These are phyloP conservation scores for Rhynchophorus ferrugineus DNA, from an alignment of 1,140 invertebrate genomes.

Conservation along the genomic window DNA sequence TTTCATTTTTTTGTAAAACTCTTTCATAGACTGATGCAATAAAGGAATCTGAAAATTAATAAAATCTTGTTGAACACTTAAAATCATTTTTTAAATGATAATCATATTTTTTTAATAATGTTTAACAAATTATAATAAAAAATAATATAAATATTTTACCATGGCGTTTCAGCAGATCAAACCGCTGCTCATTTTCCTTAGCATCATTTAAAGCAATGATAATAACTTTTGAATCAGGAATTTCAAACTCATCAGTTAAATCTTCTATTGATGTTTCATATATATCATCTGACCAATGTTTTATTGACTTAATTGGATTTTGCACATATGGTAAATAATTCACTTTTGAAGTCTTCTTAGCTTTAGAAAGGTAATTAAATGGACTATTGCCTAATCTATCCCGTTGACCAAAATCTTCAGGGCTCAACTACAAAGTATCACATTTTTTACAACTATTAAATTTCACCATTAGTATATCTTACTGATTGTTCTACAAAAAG, in stretches of 20 bases:
- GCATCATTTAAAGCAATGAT: constrained; percentile 43
- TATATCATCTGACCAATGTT: constrained; percentile 25
- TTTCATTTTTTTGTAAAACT: constrained; percentile 25
- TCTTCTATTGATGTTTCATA: constrained; percentile 27
- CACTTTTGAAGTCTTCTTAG: constrained; percentile 26
- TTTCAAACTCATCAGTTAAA: constrained; percentile 25
- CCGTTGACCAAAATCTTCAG: constrained; percentile 38
- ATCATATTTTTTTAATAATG: no score
- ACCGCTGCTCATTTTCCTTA: constrained; percentile 36
- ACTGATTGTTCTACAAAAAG: constrained; percentile 39
- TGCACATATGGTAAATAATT: constrained; percentile 36
- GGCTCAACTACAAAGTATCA: constrained; percentile 33
- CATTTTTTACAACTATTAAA: background rate
- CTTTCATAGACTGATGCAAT: constrained; percentile 31
- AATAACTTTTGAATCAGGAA: constrained; percentile 32
- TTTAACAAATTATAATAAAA: background rate
- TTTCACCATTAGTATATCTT: constrained; percentile 18
- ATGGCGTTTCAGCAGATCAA: constrained; percentile 41
- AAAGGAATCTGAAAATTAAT: constrained; percentile 30
- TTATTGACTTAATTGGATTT: constrained; percentile 33
- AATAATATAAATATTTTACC: constrained; percentile 33
- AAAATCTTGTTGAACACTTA: background rate
- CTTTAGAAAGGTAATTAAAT: constrained; percentile 26
- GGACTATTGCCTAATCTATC: constrained; percentile 27
- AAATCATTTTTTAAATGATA: no score